These are phyloP conservation scores for Clarias macrocephalus DNA, from an alignment of 2,113 vertebrate genomes.

Conservation along the genomic window DNA sequence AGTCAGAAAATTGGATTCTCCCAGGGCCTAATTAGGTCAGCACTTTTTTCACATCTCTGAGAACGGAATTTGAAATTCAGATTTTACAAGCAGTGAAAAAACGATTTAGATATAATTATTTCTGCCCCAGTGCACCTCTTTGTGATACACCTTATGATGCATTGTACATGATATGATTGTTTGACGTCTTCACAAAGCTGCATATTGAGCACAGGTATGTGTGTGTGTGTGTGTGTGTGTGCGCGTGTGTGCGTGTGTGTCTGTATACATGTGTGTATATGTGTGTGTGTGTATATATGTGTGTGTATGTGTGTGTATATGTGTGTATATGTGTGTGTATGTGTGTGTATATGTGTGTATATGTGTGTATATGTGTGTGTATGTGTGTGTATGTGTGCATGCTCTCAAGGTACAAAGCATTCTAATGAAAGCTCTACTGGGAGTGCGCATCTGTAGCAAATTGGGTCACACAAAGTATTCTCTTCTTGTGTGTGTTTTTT, in stretches of 20 bases:
- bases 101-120: slow-evolving; percentile 51
- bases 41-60: slow-evolving; percentile 32
- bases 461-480: slow-evolving; percentile 27
- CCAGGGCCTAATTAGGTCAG: slow-evolving; percentile 58
- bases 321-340: too few species aligned
- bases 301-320: not conserved
- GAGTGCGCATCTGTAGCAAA: slow-evolving; percentile 28
- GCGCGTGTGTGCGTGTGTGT: not conserved
- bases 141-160: not conserved
- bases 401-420: slow-evolving; percentile 6
- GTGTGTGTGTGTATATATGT: not conserved
- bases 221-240: not conserved
- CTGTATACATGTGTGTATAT: not conserved
- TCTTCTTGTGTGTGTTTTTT: not conserved
- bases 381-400: not conserved
- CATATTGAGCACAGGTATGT: not conserved
- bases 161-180: slow-evolving; percentile 10
- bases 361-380: too few species aligned
- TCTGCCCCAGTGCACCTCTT: not conserved
- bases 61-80: slow-evolving; percentile 51
- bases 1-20: slow-evolving; percentile 43
- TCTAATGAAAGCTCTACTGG: slow-evolving; percentile 20
- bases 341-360: not conserved
- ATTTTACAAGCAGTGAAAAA: slow-evolving; percentile 43
- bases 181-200: slow-evolving; percentile 6